These are phyloP conservation scores for Tetragonula carbonaria DNA, from an alignment of 2,888 invertebrate species.

Conservation along the genomic window DNA sequence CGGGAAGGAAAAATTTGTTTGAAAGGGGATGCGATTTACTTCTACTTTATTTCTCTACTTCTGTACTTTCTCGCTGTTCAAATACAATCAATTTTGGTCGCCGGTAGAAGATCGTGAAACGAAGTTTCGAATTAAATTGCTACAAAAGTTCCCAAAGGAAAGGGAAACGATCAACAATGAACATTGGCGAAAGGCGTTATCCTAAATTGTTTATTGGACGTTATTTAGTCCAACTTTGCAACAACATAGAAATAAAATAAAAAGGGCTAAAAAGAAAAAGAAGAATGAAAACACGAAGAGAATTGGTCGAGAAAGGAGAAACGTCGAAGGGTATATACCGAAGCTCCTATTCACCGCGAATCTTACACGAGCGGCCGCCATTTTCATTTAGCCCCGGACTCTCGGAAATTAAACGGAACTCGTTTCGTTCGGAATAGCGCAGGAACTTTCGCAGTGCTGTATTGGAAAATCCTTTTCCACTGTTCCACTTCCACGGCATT, in stretches of 20 bases:
- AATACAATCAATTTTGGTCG: too few species aligned
- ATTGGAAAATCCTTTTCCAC: slow-evolving; percentile 15
- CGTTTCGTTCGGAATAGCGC: slow-evolving; percentile 32
- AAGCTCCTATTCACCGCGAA: not conserved
- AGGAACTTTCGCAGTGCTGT: not conserved
- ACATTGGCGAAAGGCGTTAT: too few species aligned
- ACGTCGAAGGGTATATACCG: not conserved
- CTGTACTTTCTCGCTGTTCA: not conserved
- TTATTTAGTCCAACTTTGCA: too few species aligned
- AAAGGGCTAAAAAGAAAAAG: not conserved
- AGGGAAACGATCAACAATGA: too few species aligned
- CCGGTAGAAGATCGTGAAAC: too few species aligned
- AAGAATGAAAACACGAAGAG: not conserved
- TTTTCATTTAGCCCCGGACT: slow-evolving; percentile 36
- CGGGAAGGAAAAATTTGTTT: too few species aligned
- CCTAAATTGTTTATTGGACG: too few species aligned
- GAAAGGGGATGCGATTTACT: too few species aligned
- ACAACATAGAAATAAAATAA: not conserved
- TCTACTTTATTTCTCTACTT: not conserved
- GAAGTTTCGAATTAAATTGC: too few species aligned
- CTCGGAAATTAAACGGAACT: slow-evolving; percentile 57
- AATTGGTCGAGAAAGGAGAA: not conserved
- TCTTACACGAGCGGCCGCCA: not conserved
- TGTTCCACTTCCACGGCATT: slow-evolving; percentile 2
- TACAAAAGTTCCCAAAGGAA: too few species aligned